A percentile compares a stretch with the other conserved stretches of the same genome.
phyloP scores from a whole-genome alignment of 2,113 vertebrate species.

The Probosciger aterrimus region DNA sequence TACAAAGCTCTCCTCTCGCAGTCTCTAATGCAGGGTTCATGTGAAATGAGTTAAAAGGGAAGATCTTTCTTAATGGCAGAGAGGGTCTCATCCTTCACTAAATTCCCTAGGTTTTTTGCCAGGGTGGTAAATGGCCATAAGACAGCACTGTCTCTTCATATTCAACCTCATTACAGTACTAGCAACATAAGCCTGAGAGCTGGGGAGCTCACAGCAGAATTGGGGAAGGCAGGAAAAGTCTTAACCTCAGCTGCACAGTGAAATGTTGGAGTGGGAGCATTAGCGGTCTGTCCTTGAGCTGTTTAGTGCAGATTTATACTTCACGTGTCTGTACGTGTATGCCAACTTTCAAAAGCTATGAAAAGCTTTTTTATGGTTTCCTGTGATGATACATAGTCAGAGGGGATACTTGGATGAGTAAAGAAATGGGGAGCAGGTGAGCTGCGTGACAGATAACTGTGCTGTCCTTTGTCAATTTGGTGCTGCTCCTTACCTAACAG shows the following conservation, averaged over 20 bases:
- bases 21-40: neutral
- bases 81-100: neutral
- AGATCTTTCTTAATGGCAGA: neutral
- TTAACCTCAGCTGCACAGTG: constrained; percentile 2
- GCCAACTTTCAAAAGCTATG: constrained; percentile 22
- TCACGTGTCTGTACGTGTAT: neutral
- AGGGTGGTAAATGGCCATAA: neutral
- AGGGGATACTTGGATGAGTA: neutral
- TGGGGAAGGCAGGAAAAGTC: constrained; percentile 5
- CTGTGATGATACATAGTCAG: constrained; percentile 3
- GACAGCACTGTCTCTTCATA: neutral
- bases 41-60: neutral
- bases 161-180: neutral
- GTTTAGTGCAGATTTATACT: constrained; percentile 13
- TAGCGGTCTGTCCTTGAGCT: neutral
- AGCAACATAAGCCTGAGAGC: neutral
- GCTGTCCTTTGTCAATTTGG: neutral
- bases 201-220: neutral
- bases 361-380: constrained; percentile 34
- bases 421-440: constrained; percentile 42
- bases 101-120: neutral
- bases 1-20: neutral
- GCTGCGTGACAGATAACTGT: neutral
- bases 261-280: neutral
- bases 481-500: neutral